Evolutionary conservation across 2,888 invertebrate species (phyloP), one percentile per base, ranked within the genome.

Genomic region (Cephus sareptanus): DNA sequence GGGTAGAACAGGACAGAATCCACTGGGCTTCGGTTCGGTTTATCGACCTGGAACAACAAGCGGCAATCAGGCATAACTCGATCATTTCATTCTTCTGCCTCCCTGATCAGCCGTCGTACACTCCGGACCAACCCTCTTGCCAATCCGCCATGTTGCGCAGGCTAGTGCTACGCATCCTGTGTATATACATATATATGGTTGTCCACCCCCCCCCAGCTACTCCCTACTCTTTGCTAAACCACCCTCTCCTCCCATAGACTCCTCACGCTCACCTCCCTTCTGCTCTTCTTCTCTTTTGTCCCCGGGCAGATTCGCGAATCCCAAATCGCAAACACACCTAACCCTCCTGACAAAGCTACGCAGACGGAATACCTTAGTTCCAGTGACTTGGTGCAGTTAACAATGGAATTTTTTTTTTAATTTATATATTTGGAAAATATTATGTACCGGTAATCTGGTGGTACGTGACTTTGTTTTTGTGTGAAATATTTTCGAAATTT

Each of bases 21-120:
- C 83, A 81, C 86, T 81, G 82, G 84, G 84, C 81, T 81, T 81
- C 83, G 82, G 86, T 89, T 87, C 88, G 88, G 85, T 89, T 89
- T 89, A 89, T 89, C 88, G 89, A 87, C 87, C 89, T 89, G 89
- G 89, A 89, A 89, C 89, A 89, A 89, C 89, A 89, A 89, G 89
- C 89, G 88, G 89, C 89, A 89, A 89, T 89, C 89, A 89, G 86
- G 87, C 89, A 89, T 89, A 89, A 89, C 89, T 89, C 89, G 89
- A 89, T 89, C 89, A 89, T 89, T 88, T 89, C 87, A 88, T 89
- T 89, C 89, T 89, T 89, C 87, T 85, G 83, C 84, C 84, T 84
- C 84, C 82, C 82, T 84, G 84, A 85, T 85, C 85, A 85, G 78
- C 88, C 85, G 81, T 84, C 82, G n/a, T 70, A 12, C 33, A 70